Percentiles rank a stretch among this genome's conserved stretches.
These are phyloP conservation scores for Oedothorax gibbosus DNA, from an alignment of 1,140 invertebrate genomes.

Conservation along the genomic window DNA sequence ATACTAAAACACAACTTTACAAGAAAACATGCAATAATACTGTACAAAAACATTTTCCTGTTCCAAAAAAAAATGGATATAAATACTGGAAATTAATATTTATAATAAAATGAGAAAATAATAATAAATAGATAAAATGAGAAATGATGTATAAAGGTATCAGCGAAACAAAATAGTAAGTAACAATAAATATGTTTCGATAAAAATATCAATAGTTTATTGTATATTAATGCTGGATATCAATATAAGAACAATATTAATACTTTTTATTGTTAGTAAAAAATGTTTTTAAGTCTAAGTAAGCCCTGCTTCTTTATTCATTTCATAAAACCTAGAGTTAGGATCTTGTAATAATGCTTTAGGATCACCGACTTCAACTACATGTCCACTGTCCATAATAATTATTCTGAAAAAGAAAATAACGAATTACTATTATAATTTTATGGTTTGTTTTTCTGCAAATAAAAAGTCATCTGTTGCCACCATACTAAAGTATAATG, in stretches of 20 bases:
- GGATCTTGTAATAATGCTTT: conserved; percentile 62
- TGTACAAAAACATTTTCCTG: no score
- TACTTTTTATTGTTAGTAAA: background rate
- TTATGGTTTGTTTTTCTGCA: background rate
- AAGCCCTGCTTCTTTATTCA: conserved; percentile 63
- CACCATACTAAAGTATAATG: no score
- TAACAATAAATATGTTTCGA: no score
- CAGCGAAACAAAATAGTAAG: no score
- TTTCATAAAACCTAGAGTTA: conserved; percentile 60
- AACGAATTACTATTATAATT: background rate
- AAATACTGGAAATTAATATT: no score
- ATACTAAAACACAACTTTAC: no score
- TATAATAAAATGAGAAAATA: no score
- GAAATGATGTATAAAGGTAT: no score
- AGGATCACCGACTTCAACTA: conserved; percentile 67
- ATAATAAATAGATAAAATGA: no score
- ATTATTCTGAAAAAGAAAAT: conserved; percentile 51
- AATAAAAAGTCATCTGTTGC: no score
- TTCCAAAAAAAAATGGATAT: no score
- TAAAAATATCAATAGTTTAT: background rate
- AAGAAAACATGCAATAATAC: no score
- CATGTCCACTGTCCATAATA: conserved; percentile 61
- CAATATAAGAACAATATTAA: background rate
- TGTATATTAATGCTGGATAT: background rate
- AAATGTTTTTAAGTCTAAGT: background rate